These are phyloP conservation scores for Baronia brevicornis DNA, from an alignment of 2,888 invertebrate genomes.

Conservation along the genomic window DNA sequence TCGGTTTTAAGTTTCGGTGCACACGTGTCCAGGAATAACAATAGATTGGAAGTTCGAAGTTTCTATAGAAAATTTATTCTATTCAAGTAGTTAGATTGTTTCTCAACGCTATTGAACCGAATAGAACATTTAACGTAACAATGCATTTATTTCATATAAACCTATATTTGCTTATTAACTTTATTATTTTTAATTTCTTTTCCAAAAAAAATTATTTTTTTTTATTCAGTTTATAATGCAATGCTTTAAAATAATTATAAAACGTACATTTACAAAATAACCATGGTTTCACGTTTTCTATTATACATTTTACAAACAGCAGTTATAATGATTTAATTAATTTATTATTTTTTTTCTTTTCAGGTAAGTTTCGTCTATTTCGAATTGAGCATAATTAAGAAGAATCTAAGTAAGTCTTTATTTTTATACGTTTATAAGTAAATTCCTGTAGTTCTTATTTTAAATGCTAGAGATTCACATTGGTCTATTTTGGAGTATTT, in stretches of 20 bases:
- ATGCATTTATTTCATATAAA: no score
- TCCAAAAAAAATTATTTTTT: no score
- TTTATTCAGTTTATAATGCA: no score
- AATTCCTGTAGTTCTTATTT: no score
- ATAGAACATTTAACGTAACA: no score
- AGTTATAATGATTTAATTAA: no score
- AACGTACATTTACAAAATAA: slow-evolving; percentile 12
- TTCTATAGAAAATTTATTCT: slow-evolving; percentile 22
- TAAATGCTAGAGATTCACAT: no score
- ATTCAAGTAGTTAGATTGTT: slow-evolving; percentile 19
- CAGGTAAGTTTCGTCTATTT: slow-evolving; percentile 48
- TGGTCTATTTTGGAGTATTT: no score
- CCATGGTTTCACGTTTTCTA: slow-evolving; percentile 10
- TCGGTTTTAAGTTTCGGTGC: slow-evolving; percentile 16
- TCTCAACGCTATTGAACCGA: not conserved
- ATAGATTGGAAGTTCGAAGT: slow-evolving; percentile 18
- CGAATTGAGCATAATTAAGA: not conserved
- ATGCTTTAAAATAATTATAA: slow-evolving; percentile 2
- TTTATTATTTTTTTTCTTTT: slow-evolving; percentile 43
- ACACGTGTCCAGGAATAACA: slow-evolving; percentile 23
- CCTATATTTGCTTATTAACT: no score
- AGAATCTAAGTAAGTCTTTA: no score
- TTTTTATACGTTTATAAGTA: no score
- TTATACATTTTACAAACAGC: slow-evolving; percentile 24
- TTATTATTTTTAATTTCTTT: no score